Percentiles rank a stretch among this genome's conserved stretches.
Evolutionary conservation across 2,113 vertebrate species (phyloP).

Genomic region (Cebidichthys violaceus): DNA sequence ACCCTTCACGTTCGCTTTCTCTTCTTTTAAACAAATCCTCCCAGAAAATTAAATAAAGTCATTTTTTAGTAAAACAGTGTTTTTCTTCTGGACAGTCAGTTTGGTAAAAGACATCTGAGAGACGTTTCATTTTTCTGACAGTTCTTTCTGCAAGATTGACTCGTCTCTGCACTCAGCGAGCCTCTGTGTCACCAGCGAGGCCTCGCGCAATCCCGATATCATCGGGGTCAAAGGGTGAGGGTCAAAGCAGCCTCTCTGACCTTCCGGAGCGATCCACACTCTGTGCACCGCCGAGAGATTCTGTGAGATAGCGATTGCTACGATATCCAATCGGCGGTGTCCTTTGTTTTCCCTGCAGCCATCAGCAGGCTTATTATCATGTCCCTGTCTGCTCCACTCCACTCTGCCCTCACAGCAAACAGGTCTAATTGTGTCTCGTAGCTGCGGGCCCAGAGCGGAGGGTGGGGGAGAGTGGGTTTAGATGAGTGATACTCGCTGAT

Average conservation of each 20-base stretch:
- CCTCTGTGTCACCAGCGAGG: slow-evolving; percentile 38
- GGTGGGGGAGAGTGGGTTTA: slow-evolving; percentile 52
- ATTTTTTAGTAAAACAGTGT: neutral
- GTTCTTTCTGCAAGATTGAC: slow-evolving; percentile 18
- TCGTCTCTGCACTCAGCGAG: slow-evolving; percentile 16
- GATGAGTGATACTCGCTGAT: slow-evolving; percentile 77
- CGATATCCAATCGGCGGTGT: slow-evolving; percentile 62
- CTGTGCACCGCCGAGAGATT: slow-evolving; percentile 41
- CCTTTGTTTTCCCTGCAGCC: slow-evolving; percentile 72
- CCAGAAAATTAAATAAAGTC: neutral
- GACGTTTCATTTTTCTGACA: slow-evolving; percentile 5
- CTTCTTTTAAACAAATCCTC: neutral
- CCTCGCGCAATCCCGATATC: slow-evolving; percentile 33
- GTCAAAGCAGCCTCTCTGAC: slow-evolving; percentile 52
- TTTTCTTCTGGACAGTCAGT: neutral
- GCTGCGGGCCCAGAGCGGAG: slow-evolving; percentile 68
- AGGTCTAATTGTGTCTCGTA: slow-evolving; percentile 80
- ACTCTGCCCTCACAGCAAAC: slow-evolving; percentile 81
- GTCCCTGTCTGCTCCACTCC: slow-evolving; percentile 73
- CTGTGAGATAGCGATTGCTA: slow-evolving; percentile 53
- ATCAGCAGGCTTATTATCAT: slow-evolving; percentile 79
- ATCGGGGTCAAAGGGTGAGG: slow-evolving; percentile 50
- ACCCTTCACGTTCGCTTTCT: neutral
- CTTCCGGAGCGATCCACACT: slow-evolving; percentile 38
- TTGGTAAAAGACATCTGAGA: neutral